Base-by-base conservation (phyloP, 2,113 vertebrate genomes). In the Trematomus loennbergii region DNA sequence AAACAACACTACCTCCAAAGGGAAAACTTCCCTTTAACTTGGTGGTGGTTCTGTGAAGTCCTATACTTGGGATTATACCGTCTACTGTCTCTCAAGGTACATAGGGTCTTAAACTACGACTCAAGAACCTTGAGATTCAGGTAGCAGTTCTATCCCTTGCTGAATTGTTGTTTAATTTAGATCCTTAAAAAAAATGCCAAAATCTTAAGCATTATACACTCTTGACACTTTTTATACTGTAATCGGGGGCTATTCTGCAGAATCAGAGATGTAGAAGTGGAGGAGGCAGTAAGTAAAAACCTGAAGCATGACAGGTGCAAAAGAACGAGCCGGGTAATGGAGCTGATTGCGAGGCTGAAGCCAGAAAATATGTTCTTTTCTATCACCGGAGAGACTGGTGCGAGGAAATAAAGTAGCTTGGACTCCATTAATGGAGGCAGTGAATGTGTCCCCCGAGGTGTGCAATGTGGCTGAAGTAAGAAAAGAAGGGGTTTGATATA, bases 291-390 rank as follows among this genome's bases (percentile, higher is more conserved):
- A 3, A 7, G 15, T 68, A 46, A 63, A 62, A 79, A 16, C 49
- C 62, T 65, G 18, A 33, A 67, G 50, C 68, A 66, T 66, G 61
- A 72, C 67, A n/a, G 12, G 53, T 48, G 53, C 52, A 43, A 70
- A 55, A 49, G 12, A 79, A 79, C 22, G 29, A 17, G 59, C 25
- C 7, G 71, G 10, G 25, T 71, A 76, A 81, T 62, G 61, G 72
- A 70, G 57, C 48, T 76, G 63, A 53, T 58, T 58, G 72, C 58
- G 75, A 62, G 62, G 72, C n/a, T 54, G 67, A 68, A 49, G 20
- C 20, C 18, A 82, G 59, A 76, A 70, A 79, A 74, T 25, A 49
- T 66, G 72, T 61, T 86, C 1, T 55, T 55, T 58, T 64, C 72
- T 16, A 48, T 54, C 68, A 49, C 18, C 55, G 29, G 33, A 45